Evolutionary conservation across 1,140 invertebrate genomes (phyloP).

Genomic region (Drosophila orena): DNA sequence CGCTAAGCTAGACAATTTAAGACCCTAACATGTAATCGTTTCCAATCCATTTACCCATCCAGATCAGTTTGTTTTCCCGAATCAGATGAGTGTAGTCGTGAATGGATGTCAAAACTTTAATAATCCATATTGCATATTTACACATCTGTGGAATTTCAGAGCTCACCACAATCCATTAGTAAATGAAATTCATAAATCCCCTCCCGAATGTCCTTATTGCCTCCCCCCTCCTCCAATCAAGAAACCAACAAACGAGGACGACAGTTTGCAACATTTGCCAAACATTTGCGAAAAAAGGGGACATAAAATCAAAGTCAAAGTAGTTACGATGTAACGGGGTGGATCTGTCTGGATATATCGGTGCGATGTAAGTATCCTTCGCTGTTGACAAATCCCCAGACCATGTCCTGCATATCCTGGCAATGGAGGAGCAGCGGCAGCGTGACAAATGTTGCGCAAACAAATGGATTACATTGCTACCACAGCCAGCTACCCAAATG

Average conservation of each 20-base stretch:
- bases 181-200: slow-evolving; percentile 81
- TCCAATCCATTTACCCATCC: slow-evolving; percentile 34
- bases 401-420: slow-evolving; percentile 44
- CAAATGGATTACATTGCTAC: slow-evolving; percentile 74
- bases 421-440: slow-evolving; percentile 40
- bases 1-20: background rate
- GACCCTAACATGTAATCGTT: slow-evolving; percentile 3
- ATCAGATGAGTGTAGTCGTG: slow-evolving; percentile 3
- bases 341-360: slow-evolving; percentile 43
- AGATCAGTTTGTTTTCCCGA: slow-evolving; percentile 2
- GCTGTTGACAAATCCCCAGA: slow-evolving; percentile 52
- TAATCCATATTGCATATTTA: slow-evolving; percentile 66
- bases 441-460: slow-evolving; percentile 82
- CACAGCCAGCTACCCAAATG: slow-evolving; percentile 34
- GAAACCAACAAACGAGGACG: slow-evolving; percentile 19
- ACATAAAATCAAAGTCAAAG: slow-evolving; percentile 72
- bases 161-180: slow-evolving; percentile 76
- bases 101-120: slow-evolving; percentile 41
- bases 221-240: slow-evolving; percentile 4
- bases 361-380: slow-evolving; percentile 14
- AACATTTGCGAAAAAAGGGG: slow-evolving; percentile 58
- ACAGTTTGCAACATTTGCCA: slow-evolving; percentile 76
- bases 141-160: slow-evolving; percentile 71
- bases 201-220: slow-evolving; percentile 12
- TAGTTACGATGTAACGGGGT: slow-evolving; percentile 64